Evolutionary conservation across 2,888 invertebrate species (phyloP).

Genomic region (Rutpela maculata): DNA sequence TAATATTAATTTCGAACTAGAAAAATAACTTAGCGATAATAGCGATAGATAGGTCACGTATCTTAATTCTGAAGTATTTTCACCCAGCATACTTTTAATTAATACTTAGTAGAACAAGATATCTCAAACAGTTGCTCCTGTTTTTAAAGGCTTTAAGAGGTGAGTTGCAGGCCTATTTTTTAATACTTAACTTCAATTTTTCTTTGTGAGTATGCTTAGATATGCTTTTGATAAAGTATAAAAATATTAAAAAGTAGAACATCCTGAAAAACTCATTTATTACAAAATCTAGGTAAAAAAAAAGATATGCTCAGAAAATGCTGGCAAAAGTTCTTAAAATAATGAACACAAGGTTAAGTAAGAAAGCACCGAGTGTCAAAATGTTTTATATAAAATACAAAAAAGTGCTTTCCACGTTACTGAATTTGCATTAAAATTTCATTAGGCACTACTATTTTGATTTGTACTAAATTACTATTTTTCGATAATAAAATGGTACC

Average conservation of each 20-base stretch:
- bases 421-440: constrained; percentile 34
- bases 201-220: constrained; percentile 36
- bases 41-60: too few relatives aligned
- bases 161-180: not conserved
- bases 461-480: constrained; percentile 11
- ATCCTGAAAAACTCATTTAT: not conserved
- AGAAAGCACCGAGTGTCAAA: constrained; percentile 41
- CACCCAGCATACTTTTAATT: too few relatives aligned
- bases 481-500: constrained; percentile 17
- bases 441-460: constrained; percentile 31
- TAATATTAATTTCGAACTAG: too few relatives aligned
- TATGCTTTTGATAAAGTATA: constrained; percentile 36
- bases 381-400: constrained; percentile 22
- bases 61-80: too few relatives aligned
- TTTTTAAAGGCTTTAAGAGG: too few relatives aligned
- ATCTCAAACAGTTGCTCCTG: too few relatives aligned
- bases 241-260: constrained; percentile 25
- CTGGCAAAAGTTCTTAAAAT: constrained; percentile 36
- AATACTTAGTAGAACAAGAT: too few relatives aligned
- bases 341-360: constrained; percentile 57
- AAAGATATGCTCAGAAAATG: constrained; percentile 22
- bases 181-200: constrained; percentile 20
- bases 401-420: not conserved
- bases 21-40: too few relatives aligned
- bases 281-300: constrained; percentile 6